These are phyloP conservation scores for Dendrocopos noguchii DNA, from an alignment of 2,113 vertebrate species.

Conservation along the genomic window DNA sequence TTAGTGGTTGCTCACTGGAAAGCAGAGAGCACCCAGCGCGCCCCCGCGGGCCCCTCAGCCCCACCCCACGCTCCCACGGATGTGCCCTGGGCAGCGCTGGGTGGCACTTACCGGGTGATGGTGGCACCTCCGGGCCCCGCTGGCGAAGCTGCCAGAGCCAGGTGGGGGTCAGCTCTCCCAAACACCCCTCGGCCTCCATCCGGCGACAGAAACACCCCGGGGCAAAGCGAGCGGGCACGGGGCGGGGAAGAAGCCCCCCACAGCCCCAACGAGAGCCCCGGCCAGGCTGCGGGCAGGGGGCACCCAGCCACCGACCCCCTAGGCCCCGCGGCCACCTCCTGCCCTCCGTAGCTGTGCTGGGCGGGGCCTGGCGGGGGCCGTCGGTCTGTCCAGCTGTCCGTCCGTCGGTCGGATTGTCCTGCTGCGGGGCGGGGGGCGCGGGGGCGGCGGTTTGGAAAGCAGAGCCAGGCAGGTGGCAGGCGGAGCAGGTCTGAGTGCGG, in stretches of 20 bases:
- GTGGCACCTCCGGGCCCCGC: slow-evolving; percentile 8
- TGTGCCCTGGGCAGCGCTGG: fast-evolving
- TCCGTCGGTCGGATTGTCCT: slow-evolving; percentile 57
- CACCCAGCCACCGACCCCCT: neutral
- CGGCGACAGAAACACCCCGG: neutral
- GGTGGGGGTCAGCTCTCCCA: neutral
- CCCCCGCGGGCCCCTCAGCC: neutral
- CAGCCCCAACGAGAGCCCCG: neutral
- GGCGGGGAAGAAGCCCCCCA: neutral
- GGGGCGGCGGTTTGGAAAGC: slow-evolving; percentile 34
- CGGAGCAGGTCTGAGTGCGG: slow-evolving; percentile 33
- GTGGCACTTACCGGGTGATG: slow-evolving; percentile 27
- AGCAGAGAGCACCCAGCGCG: fast-evolving
- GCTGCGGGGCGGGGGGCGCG: slow-evolving; percentile 30
- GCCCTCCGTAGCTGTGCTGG: neutral
- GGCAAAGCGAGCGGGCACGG: neutral
- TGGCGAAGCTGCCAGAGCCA: slow-evolving; percentile 19
- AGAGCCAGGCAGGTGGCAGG: slow-evolving; percentile 25
- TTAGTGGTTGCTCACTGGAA: fast-evolving
- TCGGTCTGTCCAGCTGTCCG: neutral
- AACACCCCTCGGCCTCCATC: neutral
- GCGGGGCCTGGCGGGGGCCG: neutral
- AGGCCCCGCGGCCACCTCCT: neutral
- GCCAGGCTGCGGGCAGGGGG: neutral
- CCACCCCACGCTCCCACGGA: neutral